A percentile compares a stretch with the other conserved stretches of the same genome.
Conservation (phyloP, 2,888 invertebrate genomes). For the Caenorhabditis sp. region DNA sequence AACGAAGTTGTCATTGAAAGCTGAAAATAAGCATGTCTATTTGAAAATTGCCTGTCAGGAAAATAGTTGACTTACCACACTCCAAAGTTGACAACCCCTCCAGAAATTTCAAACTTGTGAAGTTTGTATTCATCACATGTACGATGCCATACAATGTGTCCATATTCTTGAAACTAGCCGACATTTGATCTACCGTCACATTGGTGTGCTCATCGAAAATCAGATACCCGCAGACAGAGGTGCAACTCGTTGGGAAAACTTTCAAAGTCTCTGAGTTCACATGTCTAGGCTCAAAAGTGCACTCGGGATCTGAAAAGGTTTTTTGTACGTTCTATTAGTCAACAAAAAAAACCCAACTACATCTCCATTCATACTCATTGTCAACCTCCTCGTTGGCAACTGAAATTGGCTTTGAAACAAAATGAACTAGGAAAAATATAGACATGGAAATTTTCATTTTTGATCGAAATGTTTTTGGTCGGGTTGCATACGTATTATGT, state of each 20-base stretch:
- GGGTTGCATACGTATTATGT: no score
- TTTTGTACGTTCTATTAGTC: not conserved
- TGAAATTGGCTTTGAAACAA: no score
- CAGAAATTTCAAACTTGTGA: not conserved
- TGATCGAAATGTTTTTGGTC: no score
- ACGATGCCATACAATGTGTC: not conserved
- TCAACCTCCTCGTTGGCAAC: no score
- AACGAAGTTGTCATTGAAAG: no score
- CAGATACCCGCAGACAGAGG: not conserved
- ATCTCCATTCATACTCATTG: no score
- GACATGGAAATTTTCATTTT: no score
- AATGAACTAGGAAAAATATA: no score
- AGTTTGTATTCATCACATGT: not conserved
- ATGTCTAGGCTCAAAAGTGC: not conserved
- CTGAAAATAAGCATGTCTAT: conserved; percentile 3
- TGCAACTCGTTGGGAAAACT: not conserved
- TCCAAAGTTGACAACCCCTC: not conserved
- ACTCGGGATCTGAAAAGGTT: not conserved
- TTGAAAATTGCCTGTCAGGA: no score
- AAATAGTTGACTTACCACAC: conserved; percentile 22
- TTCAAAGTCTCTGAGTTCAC: not conserved
- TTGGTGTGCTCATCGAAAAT: not conserved
- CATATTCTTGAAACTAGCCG: not conserved
- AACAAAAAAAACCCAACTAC: not conserved
- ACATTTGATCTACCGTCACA: not conserved